Percentiles rank a stretch among this genome's conserved stretches.
These are phyloP conservation scores for Pseudobourletiella spinata DNA, from an alignment of 1,140 invertebrate species.

Conservation along the genomic window DNA sequence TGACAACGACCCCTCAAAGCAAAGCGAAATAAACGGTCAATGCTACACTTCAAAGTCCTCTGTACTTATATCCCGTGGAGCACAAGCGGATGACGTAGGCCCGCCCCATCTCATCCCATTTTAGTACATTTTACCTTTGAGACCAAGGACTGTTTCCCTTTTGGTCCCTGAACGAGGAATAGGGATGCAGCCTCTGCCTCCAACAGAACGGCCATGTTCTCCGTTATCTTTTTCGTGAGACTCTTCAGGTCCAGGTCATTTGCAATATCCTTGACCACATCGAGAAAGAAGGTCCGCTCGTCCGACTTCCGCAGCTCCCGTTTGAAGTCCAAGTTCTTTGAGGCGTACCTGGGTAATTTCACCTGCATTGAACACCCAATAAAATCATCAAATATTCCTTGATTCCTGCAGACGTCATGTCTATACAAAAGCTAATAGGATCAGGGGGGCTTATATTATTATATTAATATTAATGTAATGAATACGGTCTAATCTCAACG, in stretches of 20 bases:
- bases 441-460: too few relatives aligned
- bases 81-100: too few relatives aligned
- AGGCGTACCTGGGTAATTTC: slow-evolving; percentile 41
- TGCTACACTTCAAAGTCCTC: too few relatives aligned
- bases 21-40: too few relatives aligned
- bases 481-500: too few relatives aligned
- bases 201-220: slow-evolving; percentile 44
- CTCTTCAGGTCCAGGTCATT: slow-evolving; percentile 45
- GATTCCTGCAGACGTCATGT: background rate
- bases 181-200: slow-evolving; percentile 45
- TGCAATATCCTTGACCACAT: slow-evolving; percentile 45
- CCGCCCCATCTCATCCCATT: too few relatives aligned
- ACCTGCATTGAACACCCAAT: too few relatives aligned
- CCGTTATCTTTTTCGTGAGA: slow-evolving; percentile 44
- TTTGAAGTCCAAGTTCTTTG: slow-evolving; percentile 42
- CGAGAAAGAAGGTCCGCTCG: slow-evolving; percentile 45
- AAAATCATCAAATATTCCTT: background rate
- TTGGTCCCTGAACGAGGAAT: slow-evolving; percentile 44
- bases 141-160: slow-evolving; percentile 42
- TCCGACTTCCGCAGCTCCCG: slow-evolving; percentile 41
- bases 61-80: too few relatives aligned
- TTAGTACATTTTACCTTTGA: too few relatives aligned
- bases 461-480: too few relatives aligned
- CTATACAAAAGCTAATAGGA: too few relatives aligned
- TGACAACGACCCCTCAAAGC: too few relatives aligned